phyloP scores from a whole-genome alignment of 2,797 vertebrate species.

The Chromobotia macracanthus region DNA sequence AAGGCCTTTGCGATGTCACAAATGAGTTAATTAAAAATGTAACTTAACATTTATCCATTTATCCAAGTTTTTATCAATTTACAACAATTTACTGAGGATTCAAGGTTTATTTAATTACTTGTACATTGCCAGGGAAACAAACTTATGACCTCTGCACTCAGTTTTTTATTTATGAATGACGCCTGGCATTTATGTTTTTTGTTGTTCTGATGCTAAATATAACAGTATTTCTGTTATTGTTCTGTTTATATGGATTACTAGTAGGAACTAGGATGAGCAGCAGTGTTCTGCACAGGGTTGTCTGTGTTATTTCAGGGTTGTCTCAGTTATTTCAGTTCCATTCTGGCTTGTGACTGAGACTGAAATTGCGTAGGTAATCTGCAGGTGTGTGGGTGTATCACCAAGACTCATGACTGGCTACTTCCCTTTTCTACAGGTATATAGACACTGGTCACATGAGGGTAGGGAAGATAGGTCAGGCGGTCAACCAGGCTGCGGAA shows the following conservation, averaged over 20 bases:
- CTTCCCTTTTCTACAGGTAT: constrained; percentile 58
- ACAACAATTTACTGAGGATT: no score
- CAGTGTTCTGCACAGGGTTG: not conserved
- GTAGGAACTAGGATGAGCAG: not conserved
- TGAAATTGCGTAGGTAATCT: constrained; percentile 58
- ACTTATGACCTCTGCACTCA: not conserved
- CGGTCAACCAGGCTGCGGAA: constrained; percentile 27
- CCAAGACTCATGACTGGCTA: constrained; percentile 50
- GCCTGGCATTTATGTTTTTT: not conserved
- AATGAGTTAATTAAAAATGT: not conserved
- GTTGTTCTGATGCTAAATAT: not conserved
- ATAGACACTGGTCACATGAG: constrained; percentile 48
- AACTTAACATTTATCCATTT: no score
- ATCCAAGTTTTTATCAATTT: no score
- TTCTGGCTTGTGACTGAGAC: constrained; percentile 51
- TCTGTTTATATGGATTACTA: not conserved
- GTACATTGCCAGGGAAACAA: no score
- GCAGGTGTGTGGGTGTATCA: constrained; percentile 47
- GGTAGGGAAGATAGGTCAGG: constrained; percentile 10
- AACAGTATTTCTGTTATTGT: not conserved
- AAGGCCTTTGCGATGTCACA: not conserved
- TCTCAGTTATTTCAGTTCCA: constrained; percentile 57
- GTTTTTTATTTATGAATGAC: not conserved
- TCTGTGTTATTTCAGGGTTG: constrained; percentile 22
- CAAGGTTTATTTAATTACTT: no score